These are phyloP conservation scores for Coelopa frigida DNA, from an alignment of 1,140 invertebrate genomes.

Conservation along the genomic window DNA sequence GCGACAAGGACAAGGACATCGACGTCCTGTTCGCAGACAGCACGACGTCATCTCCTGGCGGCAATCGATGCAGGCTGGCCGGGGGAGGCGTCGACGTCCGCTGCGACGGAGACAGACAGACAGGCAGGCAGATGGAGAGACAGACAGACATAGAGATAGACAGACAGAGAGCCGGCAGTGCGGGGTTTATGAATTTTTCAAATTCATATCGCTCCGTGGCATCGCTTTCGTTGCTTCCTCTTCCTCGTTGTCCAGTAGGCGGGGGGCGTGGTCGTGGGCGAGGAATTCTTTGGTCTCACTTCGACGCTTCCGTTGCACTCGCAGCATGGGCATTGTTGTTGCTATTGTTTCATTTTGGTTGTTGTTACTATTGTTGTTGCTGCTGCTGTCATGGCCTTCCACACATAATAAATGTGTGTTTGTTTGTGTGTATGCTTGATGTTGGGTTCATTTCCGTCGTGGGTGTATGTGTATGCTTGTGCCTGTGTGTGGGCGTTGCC, in stretches of 20 bases:
- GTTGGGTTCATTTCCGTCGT: too few relatives aligned
- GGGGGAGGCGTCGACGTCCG: too few relatives aligned
- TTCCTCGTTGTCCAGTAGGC: too few relatives aligned
- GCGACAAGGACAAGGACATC: too few relatives aligned
- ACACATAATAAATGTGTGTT: too few relatives aligned
- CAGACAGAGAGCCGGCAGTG: background rate
- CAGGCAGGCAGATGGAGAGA: background rate
- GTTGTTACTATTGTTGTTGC: too few relatives aligned
- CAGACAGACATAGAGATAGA: background rate
- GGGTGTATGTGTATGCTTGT: background rate
- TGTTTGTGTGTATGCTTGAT: too few relatives aligned
- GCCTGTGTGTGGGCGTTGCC: constrained; percentile 8
- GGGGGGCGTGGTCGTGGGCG: constrained; percentile 7
- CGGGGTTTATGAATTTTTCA: constrained; percentile 9
- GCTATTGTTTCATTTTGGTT: too few relatives aligned
- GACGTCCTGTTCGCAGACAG: too few relatives aligned
- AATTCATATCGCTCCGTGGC: constrained; percentile 10
- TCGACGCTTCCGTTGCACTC: constrained; percentile 7
- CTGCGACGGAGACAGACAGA: too few relatives aligned
- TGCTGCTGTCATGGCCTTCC: too few relatives aligned
- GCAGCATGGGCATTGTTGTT: too few relatives aligned
- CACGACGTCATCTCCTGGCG: background rate
- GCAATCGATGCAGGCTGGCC: background rate
- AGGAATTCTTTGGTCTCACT: constrained; percentile 16
- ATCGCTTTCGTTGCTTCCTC: background rate